Percentiles rank a stretch among this genome's conserved stretches.
Evolutionary conservation across 2,888 invertebrate species (phyloP).

Genomic region (Melipona beecheii): DNA sequence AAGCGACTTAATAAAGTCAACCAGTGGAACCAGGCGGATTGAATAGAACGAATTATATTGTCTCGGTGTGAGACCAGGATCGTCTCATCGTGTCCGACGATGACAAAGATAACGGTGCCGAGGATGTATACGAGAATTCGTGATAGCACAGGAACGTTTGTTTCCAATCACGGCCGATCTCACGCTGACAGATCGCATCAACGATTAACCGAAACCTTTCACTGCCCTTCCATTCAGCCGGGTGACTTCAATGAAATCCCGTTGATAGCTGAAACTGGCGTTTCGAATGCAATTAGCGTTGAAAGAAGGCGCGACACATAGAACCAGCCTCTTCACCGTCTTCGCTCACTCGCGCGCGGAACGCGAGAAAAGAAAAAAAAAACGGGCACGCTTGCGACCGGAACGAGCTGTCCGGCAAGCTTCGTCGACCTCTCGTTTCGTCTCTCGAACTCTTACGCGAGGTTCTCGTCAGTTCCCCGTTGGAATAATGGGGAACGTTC

Average conservation of each 20-base stretch:
- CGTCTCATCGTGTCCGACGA: not conserved
- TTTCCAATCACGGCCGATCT: conserved; percentile 19
- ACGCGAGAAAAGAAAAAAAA: not conserved
- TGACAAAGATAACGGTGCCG: conserved; percentile 23
- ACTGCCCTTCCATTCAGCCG: conserved; percentile 22
- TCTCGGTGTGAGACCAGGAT: not conserved
- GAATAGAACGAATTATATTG: conserved; percentile 19
- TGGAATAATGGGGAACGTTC: conserved; percentile 13
- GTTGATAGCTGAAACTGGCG: conserved; percentile 51
- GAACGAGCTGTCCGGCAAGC: not conserved
- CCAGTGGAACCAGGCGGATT: not conserved
- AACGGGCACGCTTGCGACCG: not conserved
- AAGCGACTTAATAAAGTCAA: not conserved
- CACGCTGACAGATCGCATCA: conserved; percentile 17
- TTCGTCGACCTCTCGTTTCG: not conserved
- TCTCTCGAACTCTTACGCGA: not conserved
- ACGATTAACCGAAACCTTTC: conserved; percentile 43
- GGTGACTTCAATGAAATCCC: conserved; percentile 38
- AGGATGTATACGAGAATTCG: not conserved
- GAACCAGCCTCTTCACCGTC: conserved; percentile 7
- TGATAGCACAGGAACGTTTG: not conserved
- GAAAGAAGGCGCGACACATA: conserved; percentile 11
- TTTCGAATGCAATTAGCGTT: conserved; percentile 53
- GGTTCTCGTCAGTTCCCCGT: conserved; percentile 35
- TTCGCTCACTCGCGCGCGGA: conserved; percentile 18